phyloP scores from a whole-genome alignment of 2,888 invertebrate species.

The Sarcophaga caerulescens region DNA sequence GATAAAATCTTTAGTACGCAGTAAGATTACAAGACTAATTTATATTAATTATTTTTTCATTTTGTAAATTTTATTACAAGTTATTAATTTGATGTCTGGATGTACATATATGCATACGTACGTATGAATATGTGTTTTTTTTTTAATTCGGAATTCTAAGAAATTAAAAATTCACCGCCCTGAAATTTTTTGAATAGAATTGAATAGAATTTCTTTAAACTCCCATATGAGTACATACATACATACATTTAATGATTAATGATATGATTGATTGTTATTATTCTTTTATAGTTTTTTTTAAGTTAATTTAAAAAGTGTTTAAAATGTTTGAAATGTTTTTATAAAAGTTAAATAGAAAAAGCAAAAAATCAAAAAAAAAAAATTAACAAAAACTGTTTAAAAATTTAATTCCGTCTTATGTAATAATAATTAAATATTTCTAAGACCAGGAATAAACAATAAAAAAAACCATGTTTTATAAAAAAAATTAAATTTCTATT shows the following conservation, averaged over 20 bases:
- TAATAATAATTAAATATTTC: constrained; percentile 58
- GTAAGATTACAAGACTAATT: no score
- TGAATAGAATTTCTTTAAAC: neutral
- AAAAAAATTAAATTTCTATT: neutral
- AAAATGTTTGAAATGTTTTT: neutral
- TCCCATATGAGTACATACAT: neutral
- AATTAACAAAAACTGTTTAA: neutral
- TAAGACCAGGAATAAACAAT: constrained; percentile 23
- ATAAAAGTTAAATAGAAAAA: no score
- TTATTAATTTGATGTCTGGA: no score
- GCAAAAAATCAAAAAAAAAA: no score
- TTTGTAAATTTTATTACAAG: no score
- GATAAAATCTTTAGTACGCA: no score
- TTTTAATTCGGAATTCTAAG: neutral
- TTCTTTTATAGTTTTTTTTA: neutral
- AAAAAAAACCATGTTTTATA: neutral
- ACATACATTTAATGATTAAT: neutral
- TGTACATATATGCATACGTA: no score
- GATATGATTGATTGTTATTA: neutral
- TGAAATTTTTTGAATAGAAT: no score
- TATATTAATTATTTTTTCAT: no score
- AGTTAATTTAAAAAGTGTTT: neutral
- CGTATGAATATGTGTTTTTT: neutral
- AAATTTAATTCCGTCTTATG: constrained; percentile 62
- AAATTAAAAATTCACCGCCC: neutral